Evolutionary conservation across 23 tunicate genomes (phyloP).

Genomic region (Styela clava): DNA sequence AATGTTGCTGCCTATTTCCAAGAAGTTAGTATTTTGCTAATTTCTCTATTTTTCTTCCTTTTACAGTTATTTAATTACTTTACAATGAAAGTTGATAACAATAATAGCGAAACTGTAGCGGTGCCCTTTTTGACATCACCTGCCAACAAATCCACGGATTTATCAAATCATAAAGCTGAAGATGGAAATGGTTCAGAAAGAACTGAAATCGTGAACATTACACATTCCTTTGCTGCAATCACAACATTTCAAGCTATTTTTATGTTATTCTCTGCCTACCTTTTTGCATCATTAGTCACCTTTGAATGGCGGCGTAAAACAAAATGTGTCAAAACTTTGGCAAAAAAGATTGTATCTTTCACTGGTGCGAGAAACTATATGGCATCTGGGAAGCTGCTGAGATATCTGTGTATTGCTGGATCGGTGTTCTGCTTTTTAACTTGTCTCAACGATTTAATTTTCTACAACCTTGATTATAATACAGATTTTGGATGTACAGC

Average conservation of each 20-base stretch:
- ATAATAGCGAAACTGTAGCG: not conserved
- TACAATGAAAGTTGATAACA: not conserved
- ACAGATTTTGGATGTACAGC: not conserved
- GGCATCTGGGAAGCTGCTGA: not conserved
- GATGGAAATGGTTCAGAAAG: not conserved
- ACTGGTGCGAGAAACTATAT: not conserved
- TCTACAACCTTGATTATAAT: not conserved
- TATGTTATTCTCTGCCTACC: not conserved
- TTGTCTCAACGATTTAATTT: not conserved
- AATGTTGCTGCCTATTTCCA: no score
- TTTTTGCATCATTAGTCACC: not conserved
- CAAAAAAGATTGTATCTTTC: not conserved
- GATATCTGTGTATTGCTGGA: slow-evolving; percentile 15
- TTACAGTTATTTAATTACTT: not conserved
- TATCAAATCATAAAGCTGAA: not conserved
- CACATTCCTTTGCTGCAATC: not conserved
- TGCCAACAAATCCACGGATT: not conserved
- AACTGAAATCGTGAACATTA: not conserved
- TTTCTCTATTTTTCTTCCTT: not conserved
- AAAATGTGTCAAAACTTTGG: slow-evolving; percentile 7
- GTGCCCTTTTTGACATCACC: not conserved
- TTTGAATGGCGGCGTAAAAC: not conserved
- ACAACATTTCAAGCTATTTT: not conserved
- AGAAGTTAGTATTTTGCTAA: not conserved
- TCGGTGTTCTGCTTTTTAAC: slow-evolving; percentile 8